These are phyloP conservation scores for Crocidura indochinensis DNA, from an alignment of 2,797 vertebrate genomes.

Conservation along the genomic window DNA sequence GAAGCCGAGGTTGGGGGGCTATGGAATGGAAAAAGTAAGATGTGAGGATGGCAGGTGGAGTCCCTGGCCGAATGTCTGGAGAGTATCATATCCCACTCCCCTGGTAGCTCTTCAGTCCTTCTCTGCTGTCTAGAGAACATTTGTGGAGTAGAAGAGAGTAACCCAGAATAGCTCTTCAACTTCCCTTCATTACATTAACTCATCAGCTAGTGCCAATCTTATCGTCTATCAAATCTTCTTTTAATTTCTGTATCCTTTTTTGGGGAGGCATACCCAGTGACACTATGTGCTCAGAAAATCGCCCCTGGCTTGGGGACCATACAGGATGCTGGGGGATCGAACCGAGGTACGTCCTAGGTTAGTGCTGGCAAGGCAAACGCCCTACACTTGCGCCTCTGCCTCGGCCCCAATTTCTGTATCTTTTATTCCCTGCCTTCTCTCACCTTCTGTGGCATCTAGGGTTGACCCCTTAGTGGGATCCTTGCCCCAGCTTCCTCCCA, in stretches of 20 bases:
- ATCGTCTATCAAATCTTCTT: background rate
- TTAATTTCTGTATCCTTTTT: too few relatives aligned
- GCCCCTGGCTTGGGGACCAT: too few relatives aligned
- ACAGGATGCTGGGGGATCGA: too few relatives aligned
- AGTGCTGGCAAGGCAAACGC: too few relatives aligned
- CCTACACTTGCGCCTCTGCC: too few relatives aligned
- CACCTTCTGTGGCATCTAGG: background rate
- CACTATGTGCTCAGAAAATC: too few relatives aligned
- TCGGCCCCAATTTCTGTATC: too few relatives aligned
- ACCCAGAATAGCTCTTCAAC: accelerated
- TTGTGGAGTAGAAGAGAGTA: background rate
- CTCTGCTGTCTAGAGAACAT: too few relatives aligned
- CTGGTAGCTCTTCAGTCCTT: too few relatives aligned
- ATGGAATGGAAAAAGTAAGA: background rate
- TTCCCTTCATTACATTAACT: background rate
- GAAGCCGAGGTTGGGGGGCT: background rate
- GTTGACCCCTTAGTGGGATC: background rate
- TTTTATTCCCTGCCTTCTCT: accelerated
- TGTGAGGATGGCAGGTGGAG: background rate
- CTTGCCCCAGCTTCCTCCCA: background rate
- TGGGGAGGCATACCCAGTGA: too few relatives aligned
- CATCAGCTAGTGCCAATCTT: background rate
- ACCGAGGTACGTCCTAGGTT: too few relatives aligned
- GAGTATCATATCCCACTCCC: background rate
- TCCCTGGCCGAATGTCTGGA: accelerated